Evolutionary conservation across 1,140 invertebrate genomes (phyloP), one percentile per base, ranked within the genome.

Genomic region (Euwallacea similis): DNA sequence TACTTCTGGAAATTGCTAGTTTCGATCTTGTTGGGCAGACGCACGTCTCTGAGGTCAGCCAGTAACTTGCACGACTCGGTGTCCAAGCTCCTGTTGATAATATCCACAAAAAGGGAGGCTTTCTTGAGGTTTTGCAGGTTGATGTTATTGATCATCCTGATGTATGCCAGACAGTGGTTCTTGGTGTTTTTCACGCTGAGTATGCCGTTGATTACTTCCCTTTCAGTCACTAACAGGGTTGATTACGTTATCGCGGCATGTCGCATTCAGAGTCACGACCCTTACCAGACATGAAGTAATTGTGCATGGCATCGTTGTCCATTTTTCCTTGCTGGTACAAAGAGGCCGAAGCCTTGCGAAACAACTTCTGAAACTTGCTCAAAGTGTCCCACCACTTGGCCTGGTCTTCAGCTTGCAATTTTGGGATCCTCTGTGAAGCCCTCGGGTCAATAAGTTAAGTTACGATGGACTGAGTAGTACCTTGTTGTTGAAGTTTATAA

Each of bases 401-500:
- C 79, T 97, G 95, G 81, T 98, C 95, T 81, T 96, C 93, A n/a
- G 94, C 93, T 87, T 97, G 95, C 8, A 97, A 82, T 82, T 97
- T 96, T 9, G 95, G 95, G 69, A 96, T 94, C 78, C 94, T 86
- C 92, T 95, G 78, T 41, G 84, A 83, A 60, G 21, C 4, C 21
- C 21, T 56, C 8, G 11, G 3, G 10, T 42, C 21, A 10, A 61
- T 10, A 61, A 61, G 10, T n/a, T 44, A 61, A n/a, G 7, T 61
- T 61, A 61, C 59, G 7, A 11, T 42, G 33, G 21, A 15, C 11
- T 61, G 2, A 47, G 46, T 13, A 16, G 74, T 82, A 97, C 96
- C 88, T 98, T 98, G 78, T 98, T 98, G 80, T 98, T 98, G 79
- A 98, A 99, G 81, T 99, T 98, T 71, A 97, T 90, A 7, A 98